phyloP scores from a whole-genome alignment of 2,797 vertebrate species.

The Argya squamiceps region DNA sequence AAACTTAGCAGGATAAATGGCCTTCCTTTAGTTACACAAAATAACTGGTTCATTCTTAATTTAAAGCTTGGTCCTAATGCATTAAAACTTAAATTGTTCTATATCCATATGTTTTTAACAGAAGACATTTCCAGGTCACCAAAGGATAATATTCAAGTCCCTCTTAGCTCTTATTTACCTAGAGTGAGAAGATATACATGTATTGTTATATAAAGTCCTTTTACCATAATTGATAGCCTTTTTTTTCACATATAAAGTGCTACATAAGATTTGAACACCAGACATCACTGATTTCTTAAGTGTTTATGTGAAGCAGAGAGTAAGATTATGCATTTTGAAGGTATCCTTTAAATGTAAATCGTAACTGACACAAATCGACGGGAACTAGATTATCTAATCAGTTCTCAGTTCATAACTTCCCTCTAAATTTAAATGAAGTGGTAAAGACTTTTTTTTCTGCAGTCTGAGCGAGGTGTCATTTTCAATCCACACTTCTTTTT shows the following conservation, averaged over 20 bases:
- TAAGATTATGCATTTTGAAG: not conserved
- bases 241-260: not conserved
- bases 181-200: not conserved
- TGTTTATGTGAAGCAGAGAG: not conserved
- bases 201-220: not conserved
- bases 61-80: not conserved
- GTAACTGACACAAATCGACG: not conserved
- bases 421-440: constrained; percentile 55
- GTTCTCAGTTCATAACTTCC: constrained; percentile 12
- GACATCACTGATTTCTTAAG: not conserved
- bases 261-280: not conserved
- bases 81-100: constrained; percentile 38
- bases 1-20: constrained; percentile 39
- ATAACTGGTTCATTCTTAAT: constrained; percentile 38
- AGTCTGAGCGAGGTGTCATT: constrained; percentile 3
- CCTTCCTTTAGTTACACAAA: constrained; percentile 2
- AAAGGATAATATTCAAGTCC: not conserved
- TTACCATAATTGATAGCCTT: not conserved
- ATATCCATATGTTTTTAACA: constrained; percentile 33
- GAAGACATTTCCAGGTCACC: not conserved
- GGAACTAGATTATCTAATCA: constrained; percentile 45
- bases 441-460: constrained; percentile 7
- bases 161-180: not conserved
- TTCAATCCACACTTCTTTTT: constrained; percentile 55
- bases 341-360: not conserved